Percentiles rank a stretch among this genome's conserved stretches.
Evolutionary conservation across 2,797 vertebrate genomes (phyloP).

Genomic region (Strix occidentalis): DNA sequence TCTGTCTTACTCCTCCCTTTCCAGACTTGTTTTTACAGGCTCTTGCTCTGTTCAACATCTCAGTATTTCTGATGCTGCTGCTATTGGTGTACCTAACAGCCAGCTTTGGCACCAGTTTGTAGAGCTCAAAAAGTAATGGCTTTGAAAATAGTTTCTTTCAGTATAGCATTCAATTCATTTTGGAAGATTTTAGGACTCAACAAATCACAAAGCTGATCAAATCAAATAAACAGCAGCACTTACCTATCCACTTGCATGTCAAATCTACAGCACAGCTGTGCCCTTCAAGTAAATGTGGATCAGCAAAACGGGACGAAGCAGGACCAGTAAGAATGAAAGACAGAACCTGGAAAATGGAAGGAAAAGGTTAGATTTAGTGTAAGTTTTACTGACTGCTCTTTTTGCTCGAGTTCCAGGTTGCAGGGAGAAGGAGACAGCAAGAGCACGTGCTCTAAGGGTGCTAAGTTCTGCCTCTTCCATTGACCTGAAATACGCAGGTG

Average conservation of each 20-base stretch:
- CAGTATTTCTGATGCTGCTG: background rate
- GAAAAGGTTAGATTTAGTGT: background rate
- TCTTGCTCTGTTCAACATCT: background rate
- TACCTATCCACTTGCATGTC: background rate
- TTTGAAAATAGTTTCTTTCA: background rate
- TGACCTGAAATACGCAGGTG: too few relatives aligned
- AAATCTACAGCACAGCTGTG: background rate
- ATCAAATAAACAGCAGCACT: constrained; percentile 2
- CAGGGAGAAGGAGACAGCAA: background rate
- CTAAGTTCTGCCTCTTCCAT: background rate
- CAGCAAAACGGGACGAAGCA: background rate
- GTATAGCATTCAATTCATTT: background rate
- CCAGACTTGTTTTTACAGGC: background rate
- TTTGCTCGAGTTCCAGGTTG: background rate
- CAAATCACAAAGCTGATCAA: background rate
- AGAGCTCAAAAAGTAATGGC: background rate
- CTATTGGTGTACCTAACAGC: background rate
- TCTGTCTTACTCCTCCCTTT: background rate
- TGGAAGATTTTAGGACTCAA: background rate
- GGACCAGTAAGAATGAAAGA: background rate
- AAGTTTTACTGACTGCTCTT: background rate
- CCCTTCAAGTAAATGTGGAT: background rate
- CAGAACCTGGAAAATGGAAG: background rate
- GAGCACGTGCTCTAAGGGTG: background rate
- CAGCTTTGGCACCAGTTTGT: background rate